Conservation (phyloP, 2,113 vertebrate genomes). For the Daubentonia madagascariensis region DNA sequence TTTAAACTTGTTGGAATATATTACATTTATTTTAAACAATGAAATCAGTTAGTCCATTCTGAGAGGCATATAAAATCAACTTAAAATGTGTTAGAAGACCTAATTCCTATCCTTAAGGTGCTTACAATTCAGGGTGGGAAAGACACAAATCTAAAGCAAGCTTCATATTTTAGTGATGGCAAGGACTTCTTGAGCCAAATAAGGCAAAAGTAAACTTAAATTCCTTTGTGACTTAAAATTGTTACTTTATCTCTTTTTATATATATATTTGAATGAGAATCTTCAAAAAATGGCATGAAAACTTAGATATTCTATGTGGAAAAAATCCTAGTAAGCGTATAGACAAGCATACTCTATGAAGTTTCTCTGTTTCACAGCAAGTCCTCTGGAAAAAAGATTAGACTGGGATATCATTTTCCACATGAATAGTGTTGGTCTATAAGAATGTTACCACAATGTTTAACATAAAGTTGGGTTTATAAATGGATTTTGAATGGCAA, state of each 20-base stretch:
- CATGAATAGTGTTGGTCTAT: neutral
- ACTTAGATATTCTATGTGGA: neutral
- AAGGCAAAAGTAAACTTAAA: neutral
- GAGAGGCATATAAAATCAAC: neutral
- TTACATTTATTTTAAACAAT: neutral
- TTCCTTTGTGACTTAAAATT: neutral
- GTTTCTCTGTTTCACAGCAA: neutral
- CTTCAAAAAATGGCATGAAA: neutral
- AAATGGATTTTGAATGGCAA: constrained; percentile 9
- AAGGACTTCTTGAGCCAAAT: neutral
- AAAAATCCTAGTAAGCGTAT: neutral
- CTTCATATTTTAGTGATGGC: neutral
- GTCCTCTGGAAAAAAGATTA: neutral
- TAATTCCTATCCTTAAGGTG: neutral
- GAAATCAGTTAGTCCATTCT: neutral
- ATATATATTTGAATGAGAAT: neutral
- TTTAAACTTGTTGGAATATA: constrained; percentile 38
- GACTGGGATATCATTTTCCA: neutral
- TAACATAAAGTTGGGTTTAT: neutral
- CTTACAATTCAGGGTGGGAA: neutral
- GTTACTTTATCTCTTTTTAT: neutral
- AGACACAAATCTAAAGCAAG: neutral
- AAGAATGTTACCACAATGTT: neutral
- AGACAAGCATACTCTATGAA: neutral
- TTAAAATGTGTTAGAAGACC: neutral